Base-by-base conservation (phyloP, 1,140 invertebrate species). In the Drosophila kohkoa region DNA sequence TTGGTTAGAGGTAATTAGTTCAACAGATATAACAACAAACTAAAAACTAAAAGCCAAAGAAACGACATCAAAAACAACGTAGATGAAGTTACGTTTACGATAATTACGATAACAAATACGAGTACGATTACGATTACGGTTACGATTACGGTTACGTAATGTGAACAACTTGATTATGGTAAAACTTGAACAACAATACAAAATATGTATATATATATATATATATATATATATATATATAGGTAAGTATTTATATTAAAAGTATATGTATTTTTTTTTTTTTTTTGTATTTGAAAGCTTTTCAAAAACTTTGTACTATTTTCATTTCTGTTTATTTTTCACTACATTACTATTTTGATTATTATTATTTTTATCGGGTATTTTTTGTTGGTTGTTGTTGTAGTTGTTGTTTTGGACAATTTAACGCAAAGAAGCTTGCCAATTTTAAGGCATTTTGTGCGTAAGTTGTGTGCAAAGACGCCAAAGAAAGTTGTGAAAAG, bases 61-160 rank as follows among this genome's bases (percentile, higher is more conserved):
- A 87, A 88, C 73, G 68, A 87, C 81, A 85, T 85, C 74, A 75
- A 87, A 82, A 88, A 79, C 80, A 83, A 82, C 82, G 72, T 79
- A 87, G 76, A 82, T 86, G 79, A 86, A 78, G 72, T 79, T 67
- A 78, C 60, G 48, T 58, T 59, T 65, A 75, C 60, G 55, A 62
- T 51, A 55, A 59, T 60, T 45, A 74, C 71, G 55, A 46, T 52
- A 77, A 83, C 68, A 69, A 35, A 77, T 67, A 82, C 75, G 72
- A 63, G 49, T 46, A 70, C 49, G 62, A 57, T 78, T 59, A 77
- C 78, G 16, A 38, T 55, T 68, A 78, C 76, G 35, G 15, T 71
- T 79, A 75, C 69, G 74, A 6, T 68, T 77, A 75, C 75, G 65
- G 43, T 71, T 83, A 83, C 81, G 60, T 73, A 73, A 73, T 73